Base-by-base conservation (phyloP, 2,888 invertebrate species). In the Drosophila lacicola region DNA sequence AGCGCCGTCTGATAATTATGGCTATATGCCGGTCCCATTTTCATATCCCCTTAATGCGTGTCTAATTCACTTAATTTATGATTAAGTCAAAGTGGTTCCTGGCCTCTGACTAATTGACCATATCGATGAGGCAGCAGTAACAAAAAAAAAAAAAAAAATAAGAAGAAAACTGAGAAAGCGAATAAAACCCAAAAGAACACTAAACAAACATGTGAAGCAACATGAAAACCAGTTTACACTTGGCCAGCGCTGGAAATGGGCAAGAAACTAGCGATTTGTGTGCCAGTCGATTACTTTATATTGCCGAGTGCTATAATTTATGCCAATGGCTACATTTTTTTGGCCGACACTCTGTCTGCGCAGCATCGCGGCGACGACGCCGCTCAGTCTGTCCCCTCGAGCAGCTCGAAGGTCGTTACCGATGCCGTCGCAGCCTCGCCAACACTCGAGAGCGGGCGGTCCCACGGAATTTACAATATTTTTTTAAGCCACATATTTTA, bases 81-180 rank as follows among this genome's bases (percentile, higher is more conserved):
- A 70, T 58, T 50, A 33, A 72, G 41, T 72, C 68, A 71, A 78
- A 82, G 85, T 85, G 85, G 80, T 70, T 73, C 76, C 69, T 70
- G 56, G 49, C 66, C 80, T 60, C 85, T 84, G 89, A 89, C 89
- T 87, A 84, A 84, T 89, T 87, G 84, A 83, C 51, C 74, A 69
- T 57, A 70, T 71, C 80, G 46, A 69, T 66, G 78, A 51, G 17
- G 33, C 63, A 47, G 66, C 67, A 10, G 17, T 44, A 34, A 14
- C 25, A 56, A 34, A 33, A 34, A 58, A 29, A 19, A 17, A 17
- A 19, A 56, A 34, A 17, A 29, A 2, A 19, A 37, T 11, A 21
- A 57, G 25, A 36, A 46, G 57, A 14, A n/a, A 25, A 19, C 33
- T 37, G 29, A 49, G 29, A 47, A 46, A 46, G 53, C 41, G 17